phyloP scores from a whole-genome alignment of 2,113 vertebrate genomes.

The Limnothrissa miodon region DNA sequence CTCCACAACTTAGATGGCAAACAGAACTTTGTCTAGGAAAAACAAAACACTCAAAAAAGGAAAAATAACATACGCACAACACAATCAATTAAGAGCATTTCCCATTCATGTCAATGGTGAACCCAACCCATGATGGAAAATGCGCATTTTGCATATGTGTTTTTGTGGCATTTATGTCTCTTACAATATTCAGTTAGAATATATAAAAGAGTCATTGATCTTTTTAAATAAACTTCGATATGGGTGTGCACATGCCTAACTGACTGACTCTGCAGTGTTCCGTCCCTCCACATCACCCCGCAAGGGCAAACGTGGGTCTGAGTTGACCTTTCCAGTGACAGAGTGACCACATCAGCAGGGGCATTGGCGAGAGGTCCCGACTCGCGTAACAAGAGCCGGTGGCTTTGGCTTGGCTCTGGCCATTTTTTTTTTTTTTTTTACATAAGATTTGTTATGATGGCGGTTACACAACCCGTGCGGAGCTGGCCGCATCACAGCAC shows the following conservation, averaged over 20 bases:
- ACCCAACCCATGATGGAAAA: too few species aligned
- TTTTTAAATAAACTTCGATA: neutral
- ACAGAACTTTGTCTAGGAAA: too few species aligned
- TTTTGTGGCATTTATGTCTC: too few species aligned
- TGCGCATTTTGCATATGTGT: too few species aligned
- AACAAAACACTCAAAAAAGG: too few species aligned
- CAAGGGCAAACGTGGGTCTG: neutral
- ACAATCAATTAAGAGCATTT: too few species aligned
- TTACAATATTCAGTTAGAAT: too few species aligned
- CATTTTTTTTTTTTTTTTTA: too few species aligned
- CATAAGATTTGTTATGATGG: neutral
- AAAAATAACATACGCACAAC: too few species aligned
- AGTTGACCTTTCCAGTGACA: neutral
- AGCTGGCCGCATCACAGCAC: neutral
- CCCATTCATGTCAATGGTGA: too few species aligned
- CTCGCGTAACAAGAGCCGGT: conserved; percentile 1
- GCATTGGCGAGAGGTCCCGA: neutral
- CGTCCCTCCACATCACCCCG: neutral
- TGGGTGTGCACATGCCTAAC: neutral
- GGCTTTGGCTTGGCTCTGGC: neutral
- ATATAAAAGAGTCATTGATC: too few species aligned
- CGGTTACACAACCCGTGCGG: neutral
- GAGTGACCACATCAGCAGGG: neutral
- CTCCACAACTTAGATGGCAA: too few species aligned
- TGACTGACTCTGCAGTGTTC: neutral